Base-by-base conservation (phyloP, 2,113 vertebrate genomes). In the Bos indicus region DNA sequence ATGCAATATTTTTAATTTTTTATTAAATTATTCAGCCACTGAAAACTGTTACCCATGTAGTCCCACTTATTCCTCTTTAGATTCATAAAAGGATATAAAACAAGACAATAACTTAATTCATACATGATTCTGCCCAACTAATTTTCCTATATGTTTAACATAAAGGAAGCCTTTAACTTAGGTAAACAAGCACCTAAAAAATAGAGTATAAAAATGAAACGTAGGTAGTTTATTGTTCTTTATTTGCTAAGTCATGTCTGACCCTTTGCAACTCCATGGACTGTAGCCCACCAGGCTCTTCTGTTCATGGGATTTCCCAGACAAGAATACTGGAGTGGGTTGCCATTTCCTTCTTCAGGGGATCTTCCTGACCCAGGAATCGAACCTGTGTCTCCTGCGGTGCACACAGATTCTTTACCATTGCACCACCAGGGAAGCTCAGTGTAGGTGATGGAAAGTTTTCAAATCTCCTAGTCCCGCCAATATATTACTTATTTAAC, bases 401-500 rank as follows among this genome's bases (percentile, higher is more conserved):
- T 77, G 36, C 36, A 77, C 11, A 14, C 71, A 77, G 23, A 77
- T 7, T 77, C 36, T 43, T 77, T 26, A 77, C 71, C 71, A 77
- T 3, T 77, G 36, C 21, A 43, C 36, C 71, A 77, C 71, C 71
- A 74, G 11, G 40, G 71, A 77, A 77, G 71, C 23, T 36, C 36
- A 43, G 36, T 57, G 21, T 52, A 40, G 40, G 52, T 94, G 26
- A 33, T 87, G 10, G 71, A 80, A 26, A 59, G 10, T 33, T 92
- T 96, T 74, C 87, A 95, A 51, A 62, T 85, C 83, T 96, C 88
- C 74, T 28, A 21, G 26, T 59, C 59, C 40, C 11, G 56, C 71
- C 96, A 88, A 95, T 54, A 90, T 94, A 57, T 74, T 91, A 82
- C 64, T 96, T 89, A 95, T 93, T 93, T 57, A 96, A 93, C n/a